phyloP scores from a whole-genome alignment of 2,888 invertebrate species.

The Dolichomitus sp. region DNA sequence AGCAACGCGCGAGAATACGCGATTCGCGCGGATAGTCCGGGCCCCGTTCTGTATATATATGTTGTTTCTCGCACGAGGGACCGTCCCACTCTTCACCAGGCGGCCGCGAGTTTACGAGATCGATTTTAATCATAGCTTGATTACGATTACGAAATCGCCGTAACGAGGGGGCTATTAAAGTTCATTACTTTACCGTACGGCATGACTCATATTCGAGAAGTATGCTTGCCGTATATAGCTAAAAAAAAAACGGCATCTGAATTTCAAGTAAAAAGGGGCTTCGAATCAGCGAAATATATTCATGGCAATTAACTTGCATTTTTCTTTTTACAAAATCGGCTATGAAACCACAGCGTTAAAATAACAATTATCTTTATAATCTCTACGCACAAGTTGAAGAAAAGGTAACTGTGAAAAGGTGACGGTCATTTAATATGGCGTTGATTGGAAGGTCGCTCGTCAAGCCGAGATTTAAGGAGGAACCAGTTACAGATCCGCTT shows the following conservation, averaged over 20 bases:
- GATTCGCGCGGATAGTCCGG: constrained; percentile 80
- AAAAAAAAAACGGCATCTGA: constrained; percentile 11
- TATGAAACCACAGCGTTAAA: neutral
- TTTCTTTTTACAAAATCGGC: neutral
- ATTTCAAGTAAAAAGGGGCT: constrained; percentile 9
- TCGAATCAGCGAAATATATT: constrained; percentile 19
- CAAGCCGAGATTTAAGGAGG: neutral
- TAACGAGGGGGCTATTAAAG: constrained; percentile 70
- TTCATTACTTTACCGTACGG: constrained; percentile 43
- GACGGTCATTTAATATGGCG: neutral
- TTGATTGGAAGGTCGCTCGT: neutral
- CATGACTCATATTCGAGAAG: constrained; percentile 26
- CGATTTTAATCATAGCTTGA: constrained; percentile 81
- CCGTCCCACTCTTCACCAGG: constrained; percentile 32
- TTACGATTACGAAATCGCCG: constrained; percentile 79
- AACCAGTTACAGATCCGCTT: neutral
- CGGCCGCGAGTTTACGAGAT: constrained; percentile 77
- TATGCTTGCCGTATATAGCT: constrained; percentile 8
- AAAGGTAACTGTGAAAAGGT: neutral
- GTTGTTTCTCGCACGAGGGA: constrained; percentile 33
- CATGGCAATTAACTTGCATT: constrained; percentile 2
- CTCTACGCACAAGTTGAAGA: neutral
- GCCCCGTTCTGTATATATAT: constrained; percentile 47
- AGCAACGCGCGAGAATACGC: constrained; percentile 79
- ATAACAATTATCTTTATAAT: constrained; percentile 9